Conservation (phyloP, 2,888 invertebrate genomes). For the Volucella inflata region DNA sequence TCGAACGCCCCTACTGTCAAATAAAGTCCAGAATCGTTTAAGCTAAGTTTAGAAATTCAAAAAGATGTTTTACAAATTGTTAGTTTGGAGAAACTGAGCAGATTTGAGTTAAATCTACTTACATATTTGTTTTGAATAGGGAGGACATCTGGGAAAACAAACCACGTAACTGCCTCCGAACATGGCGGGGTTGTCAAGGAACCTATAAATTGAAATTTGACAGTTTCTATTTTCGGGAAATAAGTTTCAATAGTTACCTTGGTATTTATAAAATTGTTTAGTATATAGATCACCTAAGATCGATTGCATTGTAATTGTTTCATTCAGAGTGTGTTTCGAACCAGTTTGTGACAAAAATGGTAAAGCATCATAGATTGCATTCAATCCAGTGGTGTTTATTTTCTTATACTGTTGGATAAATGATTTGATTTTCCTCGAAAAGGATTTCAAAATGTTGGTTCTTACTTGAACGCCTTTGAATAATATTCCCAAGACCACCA, state of each 20-base stretch:
- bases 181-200: constrained; percentile 91
- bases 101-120: constrained; percentile 14
- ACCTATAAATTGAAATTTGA: constrained; percentile 82
- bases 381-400: constrained; percentile 75
- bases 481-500: constrained; percentile 87
- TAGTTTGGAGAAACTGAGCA: not conserved
- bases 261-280: constrained; percentile 80
- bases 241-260: constrained; percentile 75
- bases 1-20: constrained; percentile 49
- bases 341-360: constrained; percentile 77
- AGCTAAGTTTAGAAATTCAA: constrained; percentile 51
- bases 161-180: constrained; percentile 89
- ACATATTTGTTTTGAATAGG: constrained; percentile 61
- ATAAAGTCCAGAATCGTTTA: constrained; percentile 72
- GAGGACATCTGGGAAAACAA: constrained; percentile 84
- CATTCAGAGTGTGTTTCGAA: constrained; percentile 73
- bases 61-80: not conserved
- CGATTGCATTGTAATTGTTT: constrained; percentile 78
- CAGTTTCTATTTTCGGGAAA: constrained; percentile 59
- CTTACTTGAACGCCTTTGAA: constrained; percentile 84
- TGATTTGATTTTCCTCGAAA: not conserved
- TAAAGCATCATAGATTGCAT: constrained; percentile 78
- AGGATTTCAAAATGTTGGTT: not conserved
- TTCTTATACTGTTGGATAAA: constrained; percentile 1
- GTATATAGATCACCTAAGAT: constrained; percentile 79